Percentiles rank a stretch among this genome's conserved stretches.
phyloP scores from a whole-genome alignment of 2,113 vertebrate genomes.

The Numida meleagris region DNA sequence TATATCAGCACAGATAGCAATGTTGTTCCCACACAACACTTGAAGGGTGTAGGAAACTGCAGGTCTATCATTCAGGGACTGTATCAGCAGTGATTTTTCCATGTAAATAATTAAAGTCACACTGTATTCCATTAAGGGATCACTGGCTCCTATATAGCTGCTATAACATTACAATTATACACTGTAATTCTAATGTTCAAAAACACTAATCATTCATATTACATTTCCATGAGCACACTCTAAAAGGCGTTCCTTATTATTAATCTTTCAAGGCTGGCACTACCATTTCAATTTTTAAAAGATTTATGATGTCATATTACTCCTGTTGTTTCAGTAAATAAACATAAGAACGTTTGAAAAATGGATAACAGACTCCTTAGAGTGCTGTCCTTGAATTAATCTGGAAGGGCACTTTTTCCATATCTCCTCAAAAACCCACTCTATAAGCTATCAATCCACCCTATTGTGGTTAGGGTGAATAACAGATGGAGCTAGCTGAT shows the following conservation, averaged over 20 bases:
- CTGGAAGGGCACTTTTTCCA: slow-evolving; percentile 30
- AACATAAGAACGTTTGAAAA: slow-evolving; percentile 53
- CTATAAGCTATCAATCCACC: slow-evolving; percentile 45
- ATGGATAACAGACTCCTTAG: slow-evolving; percentile 38
- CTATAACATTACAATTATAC: slow-evolving; percentile 55
- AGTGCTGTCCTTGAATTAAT: slow-evolving; percentile 61
- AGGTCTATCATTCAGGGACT: background rate
- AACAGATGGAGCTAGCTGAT: background rate
- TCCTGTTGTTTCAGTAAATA: slow-evolving; percentile 68
- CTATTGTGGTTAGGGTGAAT: background rate
- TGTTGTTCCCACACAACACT: accelerated
- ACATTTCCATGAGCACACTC: slow-evolving; percentile 62
- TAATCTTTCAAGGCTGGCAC: slow-evolving; percentile 70
- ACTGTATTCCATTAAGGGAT: slow-evolving; percentile 38
- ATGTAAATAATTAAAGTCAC: slow-evolving; percentile 57
- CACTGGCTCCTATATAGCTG: slow-evolving; percentile 8
- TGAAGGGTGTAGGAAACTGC: background rate
- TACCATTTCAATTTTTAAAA: slow-evolving; percentile 72
- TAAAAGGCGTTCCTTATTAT: slow-evolving; percentile 67
- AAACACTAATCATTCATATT: slow-evolving; percentile 66
- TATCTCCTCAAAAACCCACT: background rate
- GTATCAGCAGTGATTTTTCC: background rate
- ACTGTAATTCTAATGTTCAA: slow-evolving; percentile 66
- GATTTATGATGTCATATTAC: slow-evolving; percentile 63
- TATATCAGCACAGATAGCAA: background rate